Percentiles rank a stretch among this genome's conserved stretches.
Evolutionary conservation across 1,140 invertebrate species (phyloP).

Genomic region (Penaeus japonicus): DNA sequence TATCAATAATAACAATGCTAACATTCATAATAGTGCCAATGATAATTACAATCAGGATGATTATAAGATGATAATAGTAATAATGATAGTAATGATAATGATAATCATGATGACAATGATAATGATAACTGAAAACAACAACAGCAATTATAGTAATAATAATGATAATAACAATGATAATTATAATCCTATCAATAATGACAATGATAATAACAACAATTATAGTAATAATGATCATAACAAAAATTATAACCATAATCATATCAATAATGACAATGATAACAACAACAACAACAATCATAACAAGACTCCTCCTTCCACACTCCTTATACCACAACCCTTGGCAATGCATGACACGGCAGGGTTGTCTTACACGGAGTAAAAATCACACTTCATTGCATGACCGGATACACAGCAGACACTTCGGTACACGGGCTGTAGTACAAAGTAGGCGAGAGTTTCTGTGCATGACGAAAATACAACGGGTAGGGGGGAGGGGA

Average conservation of each 20-base stretch:
- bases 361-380: no score
- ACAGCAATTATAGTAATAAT: constrained; percentile 2
- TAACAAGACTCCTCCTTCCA: no score
- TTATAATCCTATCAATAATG: not conserved
- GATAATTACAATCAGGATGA: not conserved
- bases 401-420: no score
- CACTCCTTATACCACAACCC: no score
- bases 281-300: not conserved
- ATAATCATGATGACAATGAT: not conserved
- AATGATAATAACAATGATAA: constrained; percentile 1
- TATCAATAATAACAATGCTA: no score
- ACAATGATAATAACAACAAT: not conserved
- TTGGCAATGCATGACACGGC: no score
- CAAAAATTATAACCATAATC: not conserved
- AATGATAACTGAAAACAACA: not conserved
- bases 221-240: not conserved
- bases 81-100: constrained; percentile 3
- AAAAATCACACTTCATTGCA: no score
- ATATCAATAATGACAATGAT: not conserved
- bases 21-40: no score
- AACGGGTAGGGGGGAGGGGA: no score
- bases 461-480: no score
- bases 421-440: no score
- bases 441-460: no score
- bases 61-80: not conserved